These are phyloP conservation scores for Pimpla rufipes DNA, from an alignment of 2,888 invertebrate genomes.

Conservation along the genomic window DNA sequence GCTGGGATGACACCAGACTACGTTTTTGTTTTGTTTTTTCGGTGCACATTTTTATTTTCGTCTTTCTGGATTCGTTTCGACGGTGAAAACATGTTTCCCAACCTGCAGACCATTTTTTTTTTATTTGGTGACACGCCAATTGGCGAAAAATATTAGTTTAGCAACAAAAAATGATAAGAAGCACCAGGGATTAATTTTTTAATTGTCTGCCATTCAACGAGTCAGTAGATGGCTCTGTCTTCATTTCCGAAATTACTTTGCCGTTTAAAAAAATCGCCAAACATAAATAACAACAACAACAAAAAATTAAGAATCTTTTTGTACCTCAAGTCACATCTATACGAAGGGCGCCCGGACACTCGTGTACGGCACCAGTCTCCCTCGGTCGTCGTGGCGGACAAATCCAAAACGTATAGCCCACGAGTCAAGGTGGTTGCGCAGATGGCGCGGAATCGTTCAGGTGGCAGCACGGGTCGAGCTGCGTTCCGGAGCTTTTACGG, in stretches of 20 bases:
- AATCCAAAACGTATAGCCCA: constrained; percentile 7
- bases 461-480: constrained; percentile 83
- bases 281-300: not conserved
- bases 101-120: too few relatives aligned
- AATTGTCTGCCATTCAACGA: too few relatives aligned
- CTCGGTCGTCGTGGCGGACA: not conserved
- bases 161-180: too few relatives aligned
- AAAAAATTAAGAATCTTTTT: not conserved
- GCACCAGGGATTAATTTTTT: too few relatives aligned
- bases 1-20: not conserved
- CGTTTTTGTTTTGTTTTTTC: constrained; percentile 16
- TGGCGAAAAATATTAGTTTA: too few relatives aligned
- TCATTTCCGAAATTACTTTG: not conserved
- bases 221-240: constrained; percentile 10
- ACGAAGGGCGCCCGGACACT: not conserved
- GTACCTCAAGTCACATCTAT: not conserved
- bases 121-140: too few relatives aligned
- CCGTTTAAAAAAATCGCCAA: too few relatives aligned
- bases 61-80: too few relatives aligned
- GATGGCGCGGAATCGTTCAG: constrained; percentile 74
- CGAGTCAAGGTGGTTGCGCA: constrained; percentile 27
- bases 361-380: not conserved
- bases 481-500: constrained; percentile 68
- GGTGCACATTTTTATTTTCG: too few relatives aligned
- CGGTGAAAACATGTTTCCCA: too few relatives aligned